These are phyloP conservation scores for Camptogramma bilineatum DNA, from an alignment of 2,888 invertebrate species.

Conservation along the genomic window DNA sequence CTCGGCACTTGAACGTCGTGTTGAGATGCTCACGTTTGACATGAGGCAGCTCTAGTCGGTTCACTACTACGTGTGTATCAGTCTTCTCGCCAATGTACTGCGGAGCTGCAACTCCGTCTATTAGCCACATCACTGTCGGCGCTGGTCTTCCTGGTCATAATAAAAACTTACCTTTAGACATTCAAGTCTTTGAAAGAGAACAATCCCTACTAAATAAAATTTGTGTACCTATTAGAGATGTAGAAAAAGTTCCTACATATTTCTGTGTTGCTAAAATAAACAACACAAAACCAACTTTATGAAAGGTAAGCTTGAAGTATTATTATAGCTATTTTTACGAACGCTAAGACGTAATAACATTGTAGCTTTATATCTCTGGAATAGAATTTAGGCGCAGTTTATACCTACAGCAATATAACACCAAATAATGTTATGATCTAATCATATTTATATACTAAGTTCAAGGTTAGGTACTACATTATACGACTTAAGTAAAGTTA, in stretches of 20 bases:
- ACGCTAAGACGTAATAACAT: conserved; percentile 2
- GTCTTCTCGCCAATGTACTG: conserved; percentile 90
- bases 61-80: conserved; percentile 91
- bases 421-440: conserved; percentile 4
- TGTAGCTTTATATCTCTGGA: background rate
- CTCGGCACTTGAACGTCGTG: conserved; percentile 94
- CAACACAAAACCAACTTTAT: conserved; percentile 3
- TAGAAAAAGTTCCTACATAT: background rate
- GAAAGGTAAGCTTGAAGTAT: conserved; percentile 4
- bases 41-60: conserved; percentile 90
- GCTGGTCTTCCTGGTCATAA: conserved; percentile 89
- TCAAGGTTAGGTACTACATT: conserved; percentile 23
- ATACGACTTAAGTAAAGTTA: conserved; percentile 15
- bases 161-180: background rate
- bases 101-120: conserved; percentile 89
- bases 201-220: background rate
- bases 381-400: conserved; percentile 3
- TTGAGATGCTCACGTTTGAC: conserved; percentile 92
- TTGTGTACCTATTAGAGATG: background rate
- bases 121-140: conserved; percentile 94
- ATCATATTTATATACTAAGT: conserved; percentile 11
- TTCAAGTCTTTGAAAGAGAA: background rate
- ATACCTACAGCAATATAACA: conserved; percentile 3
- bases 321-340: conserved; percentile 11
- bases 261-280: background rate